Evolutionary conservation across 2,888 invertebrate species (phyloP), one percentile per base, ranked within the genome.

Genomic region (Vannuccia rotundouncinata): DNA sequence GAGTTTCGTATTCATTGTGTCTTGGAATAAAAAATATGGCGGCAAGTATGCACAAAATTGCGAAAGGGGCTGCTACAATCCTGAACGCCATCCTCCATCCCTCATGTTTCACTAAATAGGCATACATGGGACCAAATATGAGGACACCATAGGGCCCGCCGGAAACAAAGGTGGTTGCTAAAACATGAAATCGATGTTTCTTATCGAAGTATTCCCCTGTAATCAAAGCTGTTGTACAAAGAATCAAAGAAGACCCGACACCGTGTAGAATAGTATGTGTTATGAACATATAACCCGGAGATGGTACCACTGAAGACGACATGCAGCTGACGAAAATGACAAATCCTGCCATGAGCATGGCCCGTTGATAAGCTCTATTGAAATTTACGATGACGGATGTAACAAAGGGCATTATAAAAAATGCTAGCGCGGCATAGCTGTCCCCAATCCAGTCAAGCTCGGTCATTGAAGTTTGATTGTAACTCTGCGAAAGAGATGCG

Each of bases 371-470:
- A 27, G 75, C 29, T 0, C 80, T 29, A 22, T 81, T 31, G 25
- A 27, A n/a, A 17, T 29, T 30, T 5, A 79, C 29, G n/a, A 81
- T 30, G 17, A 81, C 13, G 0, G 81, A 27, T 5, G 81, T 81
- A 5, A 82, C 74, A 45, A 81, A 76, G 22, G 81, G 81, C 81
- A 81, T 81, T 25, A 82, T 29, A 45, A 81, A 81, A 77, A 81
- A 81, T 5, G 59, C 81, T 0, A 81, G 22, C 27, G 81, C 81
- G 10, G 81, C 81, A 27, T 81, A 81, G 25, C 81, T 81, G 81
- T 81, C 81, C n/a, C 81, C 81, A 73, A 81, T 82, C 81, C 80
- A 81, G 66, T 81, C 77, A 13, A 81, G 30, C 59, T 81, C 81
- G 5, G 74, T 45, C 77, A 82, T 77, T 13, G 29, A 59, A 1